A percentile compares a stretch with the other conserved stretches of the same genome.
Conservation (phyloP, 2,888 invertebrate genomes). For the Amiota minor region DNA sequence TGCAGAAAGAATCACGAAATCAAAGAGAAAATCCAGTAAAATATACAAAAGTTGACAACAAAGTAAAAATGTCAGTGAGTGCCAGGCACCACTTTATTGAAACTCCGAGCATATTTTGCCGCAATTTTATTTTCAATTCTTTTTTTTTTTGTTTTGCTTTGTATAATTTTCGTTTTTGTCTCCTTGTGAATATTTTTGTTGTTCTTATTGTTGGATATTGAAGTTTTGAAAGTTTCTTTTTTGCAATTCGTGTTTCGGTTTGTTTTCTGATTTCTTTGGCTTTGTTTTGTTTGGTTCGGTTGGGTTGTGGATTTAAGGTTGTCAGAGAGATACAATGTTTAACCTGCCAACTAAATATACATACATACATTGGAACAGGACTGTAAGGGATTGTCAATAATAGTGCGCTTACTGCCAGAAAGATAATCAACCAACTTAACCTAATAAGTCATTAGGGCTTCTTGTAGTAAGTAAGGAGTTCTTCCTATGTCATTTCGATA, state of each 20-base stretch:
- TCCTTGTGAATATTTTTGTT: neutral
- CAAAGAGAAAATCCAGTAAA: neutral
- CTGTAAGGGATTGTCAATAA: too few species aligned
- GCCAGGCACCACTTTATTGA: constrained; percentile 2
- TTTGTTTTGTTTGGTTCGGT: too few species aligned
- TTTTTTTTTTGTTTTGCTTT: neutral
- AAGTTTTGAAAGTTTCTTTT: neutral
- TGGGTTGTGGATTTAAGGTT: neutral
- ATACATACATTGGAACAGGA: too few species aligned
- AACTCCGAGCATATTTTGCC: constrained; percentile 11
- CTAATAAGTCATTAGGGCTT: too few species aligned
- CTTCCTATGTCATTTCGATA: neutral
- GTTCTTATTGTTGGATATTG: neutral
- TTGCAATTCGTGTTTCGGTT: neutral
- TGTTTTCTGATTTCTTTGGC: neutral
- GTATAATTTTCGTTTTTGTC: neutral
- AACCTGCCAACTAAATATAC: neutral
- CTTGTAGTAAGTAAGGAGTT: too few species aligned
- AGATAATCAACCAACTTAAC: too few species aligned
- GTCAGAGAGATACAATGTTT: constrained; percentile 28
- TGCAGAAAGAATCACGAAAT: neutral
- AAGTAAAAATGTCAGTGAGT: constrained; percentile 21
- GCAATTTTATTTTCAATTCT: neutral
- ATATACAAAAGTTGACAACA: neutral
- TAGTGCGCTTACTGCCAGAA: too few species aligned